These are phyloP conservation scores for Sabatieria punctata DNA, from an alignment of 2,888 invertebrate species.

Conservation along the genomic window DNA sequence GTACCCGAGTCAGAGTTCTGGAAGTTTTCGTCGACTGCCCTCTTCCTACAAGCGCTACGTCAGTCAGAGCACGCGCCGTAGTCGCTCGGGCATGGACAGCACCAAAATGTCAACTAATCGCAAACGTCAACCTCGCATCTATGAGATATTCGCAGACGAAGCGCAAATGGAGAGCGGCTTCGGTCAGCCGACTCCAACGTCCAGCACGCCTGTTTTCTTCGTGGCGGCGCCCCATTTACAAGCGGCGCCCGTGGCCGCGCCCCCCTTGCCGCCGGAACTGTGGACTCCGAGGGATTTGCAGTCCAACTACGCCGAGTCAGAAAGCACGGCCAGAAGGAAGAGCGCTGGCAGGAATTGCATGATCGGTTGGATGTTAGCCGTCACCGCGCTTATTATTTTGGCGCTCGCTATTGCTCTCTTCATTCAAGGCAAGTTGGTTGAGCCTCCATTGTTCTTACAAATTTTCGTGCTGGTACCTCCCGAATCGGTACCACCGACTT, in stretches of 20 bases:
- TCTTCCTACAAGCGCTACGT: neutral
- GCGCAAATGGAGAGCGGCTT: neutral
- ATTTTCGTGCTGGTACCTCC: no score
- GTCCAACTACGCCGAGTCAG: neutral
- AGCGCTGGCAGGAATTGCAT: neutral
- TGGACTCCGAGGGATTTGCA: no score
- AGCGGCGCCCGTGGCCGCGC: neutral
- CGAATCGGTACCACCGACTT: no score
- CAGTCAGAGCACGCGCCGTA: neutral
- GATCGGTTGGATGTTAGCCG: constrained; percentile 4
- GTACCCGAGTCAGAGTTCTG: neutral
- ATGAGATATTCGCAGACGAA: neutral
- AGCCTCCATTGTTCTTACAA: no score
- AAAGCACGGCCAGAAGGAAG: neutral
- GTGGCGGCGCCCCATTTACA: no score
- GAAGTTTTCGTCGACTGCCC: neutral
- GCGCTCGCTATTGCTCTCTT: constrained; percentile 7
- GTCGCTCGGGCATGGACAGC: no score
- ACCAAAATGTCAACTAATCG: no score
- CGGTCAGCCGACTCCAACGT: neutral
- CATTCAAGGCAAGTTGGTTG: constrained; percentile 5
- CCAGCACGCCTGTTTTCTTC: neutral
- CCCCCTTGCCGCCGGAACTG: neutral
- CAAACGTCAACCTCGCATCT: neutral
- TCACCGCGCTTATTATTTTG: constrained; percentile 7